Base-by-base conservation (phyloP, 2,888 invertebrate species). In the Idaea straminata region DNA sequence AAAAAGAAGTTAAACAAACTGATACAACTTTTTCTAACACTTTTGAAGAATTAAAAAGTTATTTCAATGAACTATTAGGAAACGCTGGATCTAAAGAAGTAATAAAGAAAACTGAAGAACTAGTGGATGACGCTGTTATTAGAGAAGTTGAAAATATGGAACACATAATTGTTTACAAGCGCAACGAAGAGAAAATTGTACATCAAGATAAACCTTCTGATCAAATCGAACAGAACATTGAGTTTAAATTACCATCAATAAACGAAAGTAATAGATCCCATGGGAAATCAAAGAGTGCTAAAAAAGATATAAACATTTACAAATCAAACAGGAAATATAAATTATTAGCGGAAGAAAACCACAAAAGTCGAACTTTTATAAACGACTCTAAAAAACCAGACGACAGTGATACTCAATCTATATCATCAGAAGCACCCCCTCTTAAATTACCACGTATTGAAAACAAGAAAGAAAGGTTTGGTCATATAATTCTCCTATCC, bases 361-460 rank as follows among this genome's bases (percentile, higher is more conserved):
- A 85, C 63, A 73, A 74, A 35, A 78, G 80, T 66, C 76, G 84
- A 76, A 90, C 91, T 2, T 91, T 88, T 75, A 89, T 90, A 64
- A 81, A 88, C 10, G 82, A 85, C 35, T 75, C 61, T 47, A 15
- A 76, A 66, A 73, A 70, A 62, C 83, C 82, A 62, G 86, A 86
- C 57, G 82, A 82, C 68, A 89, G 88, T 69, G 90, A 92, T 73
- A 71, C 59, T 62, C 85, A 83, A 64, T 89, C 89, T 0, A 77
- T 86, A 66, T 78, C 83, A 15, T 84, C 83, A 13, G 92, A 89
- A 70, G 86, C 85, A 6, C 92, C 92, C 7, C 91, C 88, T n/a
- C 72, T 92, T 58, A 92, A 92, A 77, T 76, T 92, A 64, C 92
- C 92, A 62, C 85, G 89, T 71, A 91, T 92, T 66, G 92, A 92